phyloP scores from a whole-genome alignment of 53 echinoderm and acorn worm species.

The Temnopleurus reevesii region DNA sequence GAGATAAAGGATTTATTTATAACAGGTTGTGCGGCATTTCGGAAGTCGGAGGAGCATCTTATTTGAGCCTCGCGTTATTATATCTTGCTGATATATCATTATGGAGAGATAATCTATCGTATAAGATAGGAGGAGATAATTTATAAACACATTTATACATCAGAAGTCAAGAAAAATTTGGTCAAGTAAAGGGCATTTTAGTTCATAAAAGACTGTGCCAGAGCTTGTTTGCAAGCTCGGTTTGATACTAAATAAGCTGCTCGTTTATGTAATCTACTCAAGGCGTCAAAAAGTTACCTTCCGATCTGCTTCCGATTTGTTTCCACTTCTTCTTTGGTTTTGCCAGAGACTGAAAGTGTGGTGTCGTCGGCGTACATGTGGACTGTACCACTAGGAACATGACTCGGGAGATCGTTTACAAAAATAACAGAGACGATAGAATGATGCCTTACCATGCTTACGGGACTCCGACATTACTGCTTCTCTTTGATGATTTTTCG shows the following conservation, averaged over 20 bases:
- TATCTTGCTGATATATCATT: not conserved
- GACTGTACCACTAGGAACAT: no score
- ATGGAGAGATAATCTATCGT: not conserved
- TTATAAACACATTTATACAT: not conserved
- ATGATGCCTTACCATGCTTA: not conserved
- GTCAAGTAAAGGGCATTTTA: not conserved
- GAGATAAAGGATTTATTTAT: not conserved
- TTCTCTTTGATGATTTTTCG: not conserved
- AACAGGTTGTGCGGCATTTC: not conserved
- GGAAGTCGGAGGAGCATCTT: not conserved
- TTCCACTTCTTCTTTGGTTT: not conserved
- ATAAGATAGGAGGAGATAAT: not conserved
- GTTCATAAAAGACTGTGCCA: not conserved
- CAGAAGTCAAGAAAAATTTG: not conserved
- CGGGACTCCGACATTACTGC: not conserved
- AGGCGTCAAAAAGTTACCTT: not conserved
- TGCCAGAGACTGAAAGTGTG: not conserved
- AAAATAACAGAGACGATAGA: not conserved
- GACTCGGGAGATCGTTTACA: not conserved
- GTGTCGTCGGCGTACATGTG: not conserved
- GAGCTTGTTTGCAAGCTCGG: not conserved
- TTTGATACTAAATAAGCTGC: not conserved
- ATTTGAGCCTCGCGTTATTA: no score
- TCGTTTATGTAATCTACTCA: not conserved
- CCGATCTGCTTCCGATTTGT: not conserved